phyloP scores from a whole-genome alignment of 2,797 vertebrate species.

The Pampus argenteus region DNA sequence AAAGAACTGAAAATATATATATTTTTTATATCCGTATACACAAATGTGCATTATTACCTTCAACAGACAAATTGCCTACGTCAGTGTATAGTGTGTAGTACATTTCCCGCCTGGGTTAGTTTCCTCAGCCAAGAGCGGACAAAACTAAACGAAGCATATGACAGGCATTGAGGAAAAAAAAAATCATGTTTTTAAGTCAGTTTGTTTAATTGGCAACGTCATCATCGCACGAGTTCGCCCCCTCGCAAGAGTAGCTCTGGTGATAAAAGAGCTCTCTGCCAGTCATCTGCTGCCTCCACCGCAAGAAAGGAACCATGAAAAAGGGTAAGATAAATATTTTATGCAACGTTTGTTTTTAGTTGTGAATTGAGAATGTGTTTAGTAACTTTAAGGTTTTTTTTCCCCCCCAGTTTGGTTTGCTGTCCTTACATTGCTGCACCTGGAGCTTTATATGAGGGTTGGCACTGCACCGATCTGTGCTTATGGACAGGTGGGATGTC shows the following conservation, averaged over 20 bases:
- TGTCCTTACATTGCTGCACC: slow-evolving; percentile 53
- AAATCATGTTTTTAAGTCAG: slow-evolving; percentile 14
- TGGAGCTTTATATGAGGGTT: slow-evolving; percentile 34
- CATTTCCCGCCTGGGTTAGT: slow-evolving; percentile 28
- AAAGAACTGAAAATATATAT: background rate
- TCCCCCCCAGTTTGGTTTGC: slow-evolving; percentile 40
- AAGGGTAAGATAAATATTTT: slow-evolving; percentile 37
- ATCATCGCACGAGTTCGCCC: slow-evolving; percentile 11
- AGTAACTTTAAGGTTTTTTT: background rate
- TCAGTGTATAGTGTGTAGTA: background rate
- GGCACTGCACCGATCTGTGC: slow-evolving; percentile 48
- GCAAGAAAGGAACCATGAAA: slow-evolving; percentile 51
- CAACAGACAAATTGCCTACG: background rate
- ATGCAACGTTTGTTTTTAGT: background rate
- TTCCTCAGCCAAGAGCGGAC: slow-evolving; percentile 37
- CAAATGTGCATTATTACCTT: slow-evolving; percentile 7
- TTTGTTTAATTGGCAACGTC: slow-evolving; percentile 44
- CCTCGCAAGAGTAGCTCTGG: slow-evolving; percentile 11
- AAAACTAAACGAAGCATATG: slow-evolving; percentile 42
- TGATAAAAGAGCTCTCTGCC: slow-evolving; percentile 5
- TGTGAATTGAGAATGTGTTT: background rate
- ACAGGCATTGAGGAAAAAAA: slow-evolving; percentile 30
- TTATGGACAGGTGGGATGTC: slow-evolving; percentile 50
- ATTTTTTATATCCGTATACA: background rate
- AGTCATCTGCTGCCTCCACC: slow-evolving; percentile 4